Evolutionary conservation across 1,140 invertebrate species (phyloP).

Genomic region (Nixonia krombeini): DNA sequence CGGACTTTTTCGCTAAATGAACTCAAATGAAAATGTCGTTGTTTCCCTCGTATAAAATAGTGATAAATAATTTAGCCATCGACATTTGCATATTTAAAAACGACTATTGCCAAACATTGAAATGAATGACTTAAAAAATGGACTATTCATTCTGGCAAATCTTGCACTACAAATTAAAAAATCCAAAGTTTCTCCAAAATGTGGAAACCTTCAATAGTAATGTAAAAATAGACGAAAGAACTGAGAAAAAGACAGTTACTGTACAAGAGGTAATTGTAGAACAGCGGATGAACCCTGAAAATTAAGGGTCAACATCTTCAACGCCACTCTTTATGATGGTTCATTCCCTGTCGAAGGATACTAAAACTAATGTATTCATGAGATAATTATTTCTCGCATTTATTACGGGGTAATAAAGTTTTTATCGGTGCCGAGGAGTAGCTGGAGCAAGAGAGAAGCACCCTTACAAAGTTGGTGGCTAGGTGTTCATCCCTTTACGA

Average conservation of each 20-base stretch:
- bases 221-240: too few species aligned
- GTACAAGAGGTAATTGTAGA: constrained; percentile 40
- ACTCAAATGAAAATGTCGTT: too few species aligned
- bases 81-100: too few species aligned
- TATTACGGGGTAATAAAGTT: constrained; percentile 64
- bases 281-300: constrained; percentile 34
- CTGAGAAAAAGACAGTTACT: constrained; percentile 15
- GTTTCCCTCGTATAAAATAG: too few species aligned
- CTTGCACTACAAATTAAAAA: too few species aligned
- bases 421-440: constrained; percentile 51
- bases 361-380: constrained; percentile 69
- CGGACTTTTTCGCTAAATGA: too few species aligned
- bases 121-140: too few species aligned
- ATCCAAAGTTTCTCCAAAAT: too few species aligned
- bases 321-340: constrained; percentile 52
- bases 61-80: too few species aligned
- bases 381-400: constrained; percentile 70
- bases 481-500: constrained; percentile 48
- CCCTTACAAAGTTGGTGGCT: constrained; percentile 61
- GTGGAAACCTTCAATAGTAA: too few species aligned
- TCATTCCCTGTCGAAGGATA: constrained; percentile 54
- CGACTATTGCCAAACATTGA: too few species aligned
- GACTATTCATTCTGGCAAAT: too few species aligned
- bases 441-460: constrained; percentile 49
- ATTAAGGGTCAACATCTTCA: constrained; percentile 55